phyloP scores from a whole-genome alignment of 2,113 vertebrate species.

The human region GRCh38 chr5:169076001-169076500 shows the following conservation, averaged over 20 bases:
- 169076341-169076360: neutral
- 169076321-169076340: neutral
- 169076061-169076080: neutral
- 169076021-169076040: neutral
- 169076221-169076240: neutral
- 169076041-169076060: neutral
- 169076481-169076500: neutral
- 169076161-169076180: neutral
- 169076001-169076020: neutral
- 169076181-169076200: neutral
- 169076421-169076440: neutral
- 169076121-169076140: neutral
- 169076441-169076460: neutral
- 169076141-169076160: neutral
- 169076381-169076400: neutral
- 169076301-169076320: neutral
- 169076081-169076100: neutral
- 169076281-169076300: neutral
- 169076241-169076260: neutral
- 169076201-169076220: neutral
- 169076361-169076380: neutral
- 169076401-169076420: neutral
- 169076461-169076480: neutral
- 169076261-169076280: conserved; percentile 2
- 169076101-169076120: neutral